Evolutionary conservation across 2,797 vertebrate species (phyloP).

Genomic region (Clarias laeviceps): DNA sequence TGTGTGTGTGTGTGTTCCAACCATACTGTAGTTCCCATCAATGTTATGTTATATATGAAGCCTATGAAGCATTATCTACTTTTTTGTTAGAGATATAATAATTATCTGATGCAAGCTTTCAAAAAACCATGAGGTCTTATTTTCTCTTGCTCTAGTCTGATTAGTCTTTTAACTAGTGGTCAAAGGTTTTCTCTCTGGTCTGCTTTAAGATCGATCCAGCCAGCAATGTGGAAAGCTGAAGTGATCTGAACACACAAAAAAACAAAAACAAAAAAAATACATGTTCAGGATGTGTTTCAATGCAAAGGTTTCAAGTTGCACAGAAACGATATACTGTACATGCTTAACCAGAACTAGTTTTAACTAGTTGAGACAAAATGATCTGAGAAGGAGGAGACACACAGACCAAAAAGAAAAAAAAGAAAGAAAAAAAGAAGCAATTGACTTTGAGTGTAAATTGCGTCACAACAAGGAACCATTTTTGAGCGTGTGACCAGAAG

Average conservation of each 20-base stretch:
- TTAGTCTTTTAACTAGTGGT: slow-evolving; percentile 1
- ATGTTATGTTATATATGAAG: neutral
- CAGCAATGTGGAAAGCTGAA: neutral
- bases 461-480: slow-evolving; percentile 63
- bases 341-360: neutral
- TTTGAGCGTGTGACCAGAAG: slow-evolving; percentile 61
- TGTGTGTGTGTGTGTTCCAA: no score
- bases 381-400: neutral
- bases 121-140: neutral
- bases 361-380: neutral
- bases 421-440: neutral
- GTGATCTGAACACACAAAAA: neutral
- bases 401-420: neutral
- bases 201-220: neutral
- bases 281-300: neutral
- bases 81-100: neutral
- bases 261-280: neutral
- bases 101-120: neutral
- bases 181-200: slow-evolving; percentile 8
- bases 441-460: slow-evolving; percentile 45
- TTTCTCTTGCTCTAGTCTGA: neutral
- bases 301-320: neutral
- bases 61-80: neutral
- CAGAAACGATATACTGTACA: neutral
- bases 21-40: no score